Base-by-base conservation (phyloP, 2,797 vertebrate species). In the Emys orbicularis region DNA sequence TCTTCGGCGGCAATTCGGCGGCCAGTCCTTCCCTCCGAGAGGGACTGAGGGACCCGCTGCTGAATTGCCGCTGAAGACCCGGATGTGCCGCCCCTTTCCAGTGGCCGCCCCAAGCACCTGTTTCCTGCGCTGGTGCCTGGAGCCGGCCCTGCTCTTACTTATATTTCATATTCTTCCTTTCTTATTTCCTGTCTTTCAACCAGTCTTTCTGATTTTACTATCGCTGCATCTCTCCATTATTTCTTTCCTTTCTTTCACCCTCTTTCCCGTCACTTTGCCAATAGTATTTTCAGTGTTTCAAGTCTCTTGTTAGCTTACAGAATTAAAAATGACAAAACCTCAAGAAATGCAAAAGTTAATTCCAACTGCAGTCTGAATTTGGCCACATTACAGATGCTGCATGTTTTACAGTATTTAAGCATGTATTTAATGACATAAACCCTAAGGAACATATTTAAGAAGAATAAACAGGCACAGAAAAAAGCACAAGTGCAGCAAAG, bases 201-300 rank as follows among this genome's bases (percentile, higher is more conserved):
- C 79, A 23, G 3, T 83, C 3, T 29, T 83, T 84, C 3, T 77
- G 4, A 29, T 77, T 77, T 49, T 29, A 16, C 25, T 80, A 74
- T 50, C 3, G 27, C 1, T 49, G 0, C 23, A 65, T 89, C 9
- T 0, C 1, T 90, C 9, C 25, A 7, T 76, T 76, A 44, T 29
- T 47, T 87, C 8, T 19, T 91, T 77, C 34, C 10, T 8, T 29
- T 87, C 79, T 4, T 3, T 2, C 53, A 1, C 41, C 6, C 12
- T 3, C 10, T 29, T 0, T 1, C 3, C 37, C 25, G 50, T 57
- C 59, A 68, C 29, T 65, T 52, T 61, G 15, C 19, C 56, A 25
- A 1, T 77, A 83, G 1, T 25, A 41, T 16, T 29, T 90, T 5
- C 68, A 61, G 21, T 49, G 16, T 80, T 29, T 6, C 18, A 79